Percentiles rank a stretch among this genome's conserved stretches.
Evolutionary conservation across 2,113 vertebrate species (phyloP).

Genomic region (Loxodonta africana): DNA sequence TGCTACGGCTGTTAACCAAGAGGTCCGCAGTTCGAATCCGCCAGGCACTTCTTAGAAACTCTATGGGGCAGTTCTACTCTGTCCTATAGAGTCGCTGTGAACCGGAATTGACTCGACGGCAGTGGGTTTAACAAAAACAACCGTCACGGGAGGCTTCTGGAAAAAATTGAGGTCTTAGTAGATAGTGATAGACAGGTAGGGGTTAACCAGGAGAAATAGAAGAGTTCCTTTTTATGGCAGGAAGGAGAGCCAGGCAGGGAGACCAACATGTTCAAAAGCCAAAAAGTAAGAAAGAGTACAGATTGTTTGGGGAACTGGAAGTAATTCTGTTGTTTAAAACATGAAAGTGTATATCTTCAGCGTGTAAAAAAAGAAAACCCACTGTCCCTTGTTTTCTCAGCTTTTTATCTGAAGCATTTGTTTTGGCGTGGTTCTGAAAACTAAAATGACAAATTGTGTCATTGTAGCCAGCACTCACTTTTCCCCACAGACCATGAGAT

Average conservation of each 20-base stretch:
- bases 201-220: background rate
- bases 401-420: constrained; percentile 59
- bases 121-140: no score
- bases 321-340: background rate
- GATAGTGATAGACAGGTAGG: background rate
- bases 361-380: constrained; percentile 39
- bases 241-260: background rate
- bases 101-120: no score
- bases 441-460: background rate
- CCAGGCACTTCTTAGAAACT: no score
- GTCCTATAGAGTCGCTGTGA: no score
- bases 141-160: background rate
- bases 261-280: background rate
- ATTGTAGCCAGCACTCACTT: background rate
- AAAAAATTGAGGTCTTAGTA: background rate
- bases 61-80: no score
- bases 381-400: background rate
- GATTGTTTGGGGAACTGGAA: background rate
- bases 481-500: background rate
- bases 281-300: background rate
- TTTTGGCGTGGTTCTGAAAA: constrained; percentile 64
- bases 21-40: no score
- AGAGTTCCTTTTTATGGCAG: background rate
- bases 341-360: background rate
- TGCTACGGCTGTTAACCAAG: no score